A percentile compares a stretch with the other conserved stretches of the same genome.
phyloP scores from a whole-genome alignment of 1,140 invertebrate species.

The Zeugodacus cucurbitae region DNA sequence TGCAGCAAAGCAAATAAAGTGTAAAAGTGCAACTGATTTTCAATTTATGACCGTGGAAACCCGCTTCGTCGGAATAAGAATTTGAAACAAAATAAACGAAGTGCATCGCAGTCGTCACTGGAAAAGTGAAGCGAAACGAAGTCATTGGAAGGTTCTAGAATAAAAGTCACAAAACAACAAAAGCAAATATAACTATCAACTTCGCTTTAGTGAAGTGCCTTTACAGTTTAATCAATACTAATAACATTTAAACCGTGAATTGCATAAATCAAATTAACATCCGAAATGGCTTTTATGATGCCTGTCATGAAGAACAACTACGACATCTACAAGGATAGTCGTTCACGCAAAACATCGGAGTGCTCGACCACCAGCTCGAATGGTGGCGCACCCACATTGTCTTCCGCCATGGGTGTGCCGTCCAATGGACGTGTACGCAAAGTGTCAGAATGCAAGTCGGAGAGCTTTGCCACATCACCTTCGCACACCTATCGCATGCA shows the following conservation, averaged over 20 bases:
- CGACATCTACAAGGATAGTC: slow-evolving; percentile 88
- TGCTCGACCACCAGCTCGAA: slow-evolving; percentile 67
- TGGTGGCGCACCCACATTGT: slow-evolving; percentile 63
- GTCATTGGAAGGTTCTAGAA: slow-evolving; percentile 36
- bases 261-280: background rate
- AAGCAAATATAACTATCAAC: background rate
- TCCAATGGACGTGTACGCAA: slow-evolving; percentile 73
- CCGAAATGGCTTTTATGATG: slow-evolving; percentile 90
- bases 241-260: background rate
- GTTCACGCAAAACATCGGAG: slow-evolving; percentile 78
- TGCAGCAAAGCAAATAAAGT: background rate
- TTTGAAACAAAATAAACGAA: background rate
- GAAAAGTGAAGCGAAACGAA: slow-evolving; percentile 15
- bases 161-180: background rate
- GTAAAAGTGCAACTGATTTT: background rate
- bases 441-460: slow-evolving; percentile 84
- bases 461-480: slow-evolving; percentile 78
- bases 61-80: background rate
- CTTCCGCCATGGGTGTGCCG: slow-evolving; percentile 53
- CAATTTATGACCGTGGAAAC: background rate
- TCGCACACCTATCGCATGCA: slow-evolving; percentile 72
- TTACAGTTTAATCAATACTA: slow-evolving; percentile 12
- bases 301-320: slow-evolving; percentile 92
- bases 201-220: slow-evolving; percentile 39
- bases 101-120: slow-evolving; percentile 17